Percentiles rank a stretch among this genome's conserved stretches.
Evolutionary conservation across 2,113 vertebrate species (phyloP).

Genomic region (Centropus bengalensis): DNA sequence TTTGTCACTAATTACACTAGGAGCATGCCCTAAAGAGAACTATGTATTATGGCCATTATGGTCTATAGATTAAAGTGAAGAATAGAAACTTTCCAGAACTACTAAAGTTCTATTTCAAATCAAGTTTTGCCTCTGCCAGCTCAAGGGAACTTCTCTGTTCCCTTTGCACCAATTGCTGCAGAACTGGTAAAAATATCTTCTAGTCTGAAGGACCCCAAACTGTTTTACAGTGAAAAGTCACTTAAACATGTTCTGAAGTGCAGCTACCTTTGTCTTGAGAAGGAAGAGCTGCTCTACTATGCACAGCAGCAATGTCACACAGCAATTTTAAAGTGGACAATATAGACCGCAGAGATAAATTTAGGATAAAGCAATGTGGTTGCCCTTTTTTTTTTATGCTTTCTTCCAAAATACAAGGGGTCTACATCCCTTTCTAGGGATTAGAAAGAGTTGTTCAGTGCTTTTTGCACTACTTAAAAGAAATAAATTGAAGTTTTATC

Average conservation of each 20-base stretch:
- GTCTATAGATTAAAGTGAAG: background rate
- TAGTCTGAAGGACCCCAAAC: slow-evolving; percentile 33
- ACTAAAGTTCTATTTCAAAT: slow-evolving; percentile 6
- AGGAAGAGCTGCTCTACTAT: slow-evolving; percentile 46
- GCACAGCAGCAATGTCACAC: background rate
- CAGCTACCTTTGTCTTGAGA: slow-evolving; percentile 39
- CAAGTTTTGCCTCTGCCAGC: background rate
- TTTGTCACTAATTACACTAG: slow-evolving; percentile 48
- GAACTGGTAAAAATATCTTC: slow-evolving; percentile 38
- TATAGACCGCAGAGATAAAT: background rate
- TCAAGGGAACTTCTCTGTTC: background rate
- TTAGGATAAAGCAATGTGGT: background rate
- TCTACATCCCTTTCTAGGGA: background rate
- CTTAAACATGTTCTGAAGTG: background rate
- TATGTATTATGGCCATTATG: slow-evolving; percentile 2
- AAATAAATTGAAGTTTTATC: background rate
- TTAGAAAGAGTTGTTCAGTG: background rate
- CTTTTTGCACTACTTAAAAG: background rate
- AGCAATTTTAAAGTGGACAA: background rate
- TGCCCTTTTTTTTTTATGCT: background rate
- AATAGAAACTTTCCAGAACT: slow-evolving; percentile 1
- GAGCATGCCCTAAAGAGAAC: background rate
- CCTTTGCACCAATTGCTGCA: background rate
- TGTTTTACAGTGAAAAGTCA: slow-evolving; percentile 49
- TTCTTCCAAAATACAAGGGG: background rate